Percentiles rank a stretch among this genome's conserved stretches.
phyloP scores from a whole-genome alignment of 92 coral and sea anemone species.

The Siderastrea radians region DNA sequence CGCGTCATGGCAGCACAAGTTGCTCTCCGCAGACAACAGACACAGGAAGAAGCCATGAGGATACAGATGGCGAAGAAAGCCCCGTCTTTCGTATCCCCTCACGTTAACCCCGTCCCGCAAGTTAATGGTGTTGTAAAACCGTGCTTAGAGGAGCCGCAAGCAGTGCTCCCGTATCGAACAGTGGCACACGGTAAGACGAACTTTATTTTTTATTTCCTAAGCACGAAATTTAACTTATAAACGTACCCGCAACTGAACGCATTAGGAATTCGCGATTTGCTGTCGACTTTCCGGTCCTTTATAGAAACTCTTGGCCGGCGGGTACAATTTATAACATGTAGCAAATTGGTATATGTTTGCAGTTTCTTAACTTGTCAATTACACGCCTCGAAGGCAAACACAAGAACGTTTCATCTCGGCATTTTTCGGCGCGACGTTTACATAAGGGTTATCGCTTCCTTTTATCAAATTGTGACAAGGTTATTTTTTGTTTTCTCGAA shows the following conservation, averaged over 20 bases:
- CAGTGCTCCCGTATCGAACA: neutral
- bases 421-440: constrained; percentile 24
- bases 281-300: constrained; percentile 47
- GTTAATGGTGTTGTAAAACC: constrained; percentile 34
- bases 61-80: constrained; percentile 55
- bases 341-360: constrained; percentile 94
- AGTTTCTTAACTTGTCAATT: constrained; percentile 87
- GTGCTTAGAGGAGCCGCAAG: constrained; percentile 20
- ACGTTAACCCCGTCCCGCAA: constrained; percentile 16
- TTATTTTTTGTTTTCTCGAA: constrained; percentile 21
- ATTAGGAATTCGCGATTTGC: constrained; percentile 19
- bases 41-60: constrained; percentile 95
- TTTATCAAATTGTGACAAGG: constrained; percentile 46
- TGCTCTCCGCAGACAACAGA: constrained; percentile 89
- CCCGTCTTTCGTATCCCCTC: constrained; percentile 46
- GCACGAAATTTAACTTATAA: neutral
- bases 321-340: constrained; percentile 89
- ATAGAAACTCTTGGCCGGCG: constrained; percentile 9
- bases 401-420: constrained; percentile 35
- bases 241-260: constrained; percentile 5
- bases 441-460: constrained; percentile 16
- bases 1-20: constrained; percentile 96
- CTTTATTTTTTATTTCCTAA: neutral
- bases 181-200: constrained; percentile 23
- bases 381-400: constrained; percentile 46